Evolutionary conservation across 1,140 invertebrate genomes (phyloP).

Genomic region (Samia ricini): DNA sequence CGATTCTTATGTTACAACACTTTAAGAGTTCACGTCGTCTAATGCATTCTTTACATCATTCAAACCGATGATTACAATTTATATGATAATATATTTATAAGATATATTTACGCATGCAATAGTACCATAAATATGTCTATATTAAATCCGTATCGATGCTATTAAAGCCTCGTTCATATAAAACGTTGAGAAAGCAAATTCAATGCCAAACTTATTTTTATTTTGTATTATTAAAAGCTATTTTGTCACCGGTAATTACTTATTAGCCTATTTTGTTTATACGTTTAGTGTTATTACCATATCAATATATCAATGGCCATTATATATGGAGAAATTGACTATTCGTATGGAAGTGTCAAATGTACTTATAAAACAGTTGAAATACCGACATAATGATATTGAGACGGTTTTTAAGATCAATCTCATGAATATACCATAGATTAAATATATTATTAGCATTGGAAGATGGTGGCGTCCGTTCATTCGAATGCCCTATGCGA

Average conservation of each 20-base stretch:
- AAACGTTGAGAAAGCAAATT: neutral
- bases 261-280: constrained; percentile 42
- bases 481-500: neutral
- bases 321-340: constrained; percentile 29
- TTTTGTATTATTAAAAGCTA: constrained; percentile 1
- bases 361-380: constrained; percentile 45
- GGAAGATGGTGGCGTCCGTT: constrained; percentile 19
- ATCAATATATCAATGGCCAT: constrained; percentile 55
- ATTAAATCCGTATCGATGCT: neutral
- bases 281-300: constrained; percentile 53
- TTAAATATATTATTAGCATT: constrained; percentile 42
- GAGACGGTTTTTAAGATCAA: constrained; percentile 42
- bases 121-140: neutral
- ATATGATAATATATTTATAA: neutral
- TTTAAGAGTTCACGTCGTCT: neutral
- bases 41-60: neutral
- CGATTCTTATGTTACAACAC: neutral
- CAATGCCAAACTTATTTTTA: neutral
- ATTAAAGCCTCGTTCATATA: neutral
- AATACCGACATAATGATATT: constrained; percentile 43
- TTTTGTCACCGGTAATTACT: constrained; percentile 28
- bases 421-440: constrained; percentile 64
- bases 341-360: constrained; percentile 46
- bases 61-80: neutral
- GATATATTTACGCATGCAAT: neutral